Conservation (phyloP, 2,888 invertebrate species). For the Eristalis intricaria region DNA sequence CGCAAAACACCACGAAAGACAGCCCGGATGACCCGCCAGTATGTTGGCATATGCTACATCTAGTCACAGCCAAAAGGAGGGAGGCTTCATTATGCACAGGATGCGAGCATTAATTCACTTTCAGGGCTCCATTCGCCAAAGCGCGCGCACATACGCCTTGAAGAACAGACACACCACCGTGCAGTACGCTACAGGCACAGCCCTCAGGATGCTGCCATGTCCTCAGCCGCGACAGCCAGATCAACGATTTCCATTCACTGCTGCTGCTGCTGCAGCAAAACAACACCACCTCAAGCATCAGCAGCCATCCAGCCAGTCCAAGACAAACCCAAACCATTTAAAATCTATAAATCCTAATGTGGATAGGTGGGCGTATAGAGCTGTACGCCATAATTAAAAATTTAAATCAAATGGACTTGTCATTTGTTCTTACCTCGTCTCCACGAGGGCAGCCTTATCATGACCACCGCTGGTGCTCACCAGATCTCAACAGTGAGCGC, state of each 20-base stretch:
- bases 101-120: conserved; percentile 71
- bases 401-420: conserved; percentile 76
- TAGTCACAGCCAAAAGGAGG: conserved; percentile 48
- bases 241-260: conserved; percentile 50
- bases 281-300: conserved; percentile 35
- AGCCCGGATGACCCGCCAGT: conserved; percentile 61
- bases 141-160: conserved; percentile 19
- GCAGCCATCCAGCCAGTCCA: conserved; percentile 28
- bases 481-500: conserved; percentile 60
- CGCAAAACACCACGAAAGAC: conserved; percentile 68
- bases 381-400: conserved; percentile 75
- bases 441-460: conserved; percentile 61
- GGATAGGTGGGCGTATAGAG: conserved; percentile 74
- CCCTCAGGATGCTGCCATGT: conserved; percentile 45
- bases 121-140: conserved; percentile 54
- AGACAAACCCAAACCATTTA: conserved; percentile 71
- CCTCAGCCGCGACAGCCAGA: conserved; percentile 47
- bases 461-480: conserved; percentile 68
- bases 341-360: conserved; percentile 75
- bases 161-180: conserved; percentile 19
- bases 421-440: conserved; percentile 74
- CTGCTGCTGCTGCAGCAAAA: background rate
- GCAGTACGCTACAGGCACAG: conserved; percentile 21
- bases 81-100: conserved; percentile 70
- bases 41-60: conserved; percentile 60